Evolutionary conservation across 2,113 vertebrate species (phyloP), one percentile per base, ranked within the genome.

Genomic region (Charina bottae): DNA sequence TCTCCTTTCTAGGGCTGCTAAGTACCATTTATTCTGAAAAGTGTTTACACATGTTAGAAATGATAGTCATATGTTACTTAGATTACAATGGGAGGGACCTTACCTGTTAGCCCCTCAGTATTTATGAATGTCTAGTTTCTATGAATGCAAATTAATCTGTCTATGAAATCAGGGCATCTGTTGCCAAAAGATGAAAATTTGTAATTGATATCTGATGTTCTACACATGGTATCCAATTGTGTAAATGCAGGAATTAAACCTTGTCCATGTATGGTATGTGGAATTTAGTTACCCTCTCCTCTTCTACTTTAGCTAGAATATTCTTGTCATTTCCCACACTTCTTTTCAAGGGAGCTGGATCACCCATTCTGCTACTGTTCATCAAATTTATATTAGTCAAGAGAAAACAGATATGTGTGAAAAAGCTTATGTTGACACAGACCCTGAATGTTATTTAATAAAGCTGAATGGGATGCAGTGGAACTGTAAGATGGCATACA

Each of bases 21-120:
- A 94, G 19, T 58, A 62, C 1, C 33, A 94, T 95, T 94, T 93
- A 55, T 92, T 94, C 55, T 88, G 24, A 92, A 83, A 8, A 90
- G 93, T 86, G 1, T 89, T 95, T 93, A 64, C 8, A 92, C 1
- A 19, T 90, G 91, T 93, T 64, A 89, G 13, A 91, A 86, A 89
- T 88, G 55, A 92, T 33, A 92, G 26, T 33, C 37, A 26, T 87
- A 91, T 94, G 21, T 19, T 93, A 92, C 59, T 94, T 72, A 90
- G 92, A 93, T 93, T 92, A 15, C 12, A 64, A 4, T 6, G n/a
- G 23, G 10, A 91, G 89, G 21, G 19, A 83, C 6, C 2, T 85
- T 93, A 55, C 2, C 8, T 88, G 12, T 46, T 21, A 93, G 56
- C 78, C 86, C 2, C 89, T 90, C 62, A 0, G 19, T 91, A 91